These are phyloP conservation scores for Leptinotarsa peninsularis DNA, from an alignment of 2,888 invertebrate species.

Conservation along the genomic window DNA sequence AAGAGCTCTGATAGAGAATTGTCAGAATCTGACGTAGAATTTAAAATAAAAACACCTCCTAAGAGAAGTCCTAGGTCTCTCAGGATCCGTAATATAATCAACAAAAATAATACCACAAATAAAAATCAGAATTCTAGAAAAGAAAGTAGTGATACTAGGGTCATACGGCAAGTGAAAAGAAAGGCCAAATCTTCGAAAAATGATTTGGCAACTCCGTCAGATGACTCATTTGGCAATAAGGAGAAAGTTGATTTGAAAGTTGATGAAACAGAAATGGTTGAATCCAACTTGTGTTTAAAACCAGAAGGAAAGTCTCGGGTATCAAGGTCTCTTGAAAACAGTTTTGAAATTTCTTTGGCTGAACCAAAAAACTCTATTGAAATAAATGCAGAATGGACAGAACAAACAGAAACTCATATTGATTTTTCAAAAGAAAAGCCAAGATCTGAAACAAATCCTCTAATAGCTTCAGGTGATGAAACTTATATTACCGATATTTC, in stretches of 20 bases:
- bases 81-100: constrained; percentile 4
- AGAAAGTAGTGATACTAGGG: not conserved
- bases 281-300: not conserved
- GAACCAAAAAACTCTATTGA: not conserved
- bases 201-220: not conserved
- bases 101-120: not conserved
- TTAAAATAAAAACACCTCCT: constrained; percentile 5
- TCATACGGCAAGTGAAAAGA: not conserved
- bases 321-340: not conserved
- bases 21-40: constrained; percentile 17
- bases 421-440: not conserved
- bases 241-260: not conserved
- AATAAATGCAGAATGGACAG: not conserved
- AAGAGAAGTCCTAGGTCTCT: constrained; percentile 18
- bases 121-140: not conserved
- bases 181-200: not conserved
- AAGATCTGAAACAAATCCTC: not conserved
- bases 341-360: constrained; percentile 2
- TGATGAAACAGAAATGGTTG: not conserved
- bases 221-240: not conserved
- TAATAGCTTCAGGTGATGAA: not conserved
- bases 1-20: constrained; percentile 2
- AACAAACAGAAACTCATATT: not conserved
- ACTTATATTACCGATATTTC: not conserved
- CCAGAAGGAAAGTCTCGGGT: not conserved